A percentile compares a stretch with the other conserved stretches of the same genome.
phyloP scores from a whole-genome alignment of 2,113 vertebrate genomes.

The Pelecanoides urinatrix region DNA sequence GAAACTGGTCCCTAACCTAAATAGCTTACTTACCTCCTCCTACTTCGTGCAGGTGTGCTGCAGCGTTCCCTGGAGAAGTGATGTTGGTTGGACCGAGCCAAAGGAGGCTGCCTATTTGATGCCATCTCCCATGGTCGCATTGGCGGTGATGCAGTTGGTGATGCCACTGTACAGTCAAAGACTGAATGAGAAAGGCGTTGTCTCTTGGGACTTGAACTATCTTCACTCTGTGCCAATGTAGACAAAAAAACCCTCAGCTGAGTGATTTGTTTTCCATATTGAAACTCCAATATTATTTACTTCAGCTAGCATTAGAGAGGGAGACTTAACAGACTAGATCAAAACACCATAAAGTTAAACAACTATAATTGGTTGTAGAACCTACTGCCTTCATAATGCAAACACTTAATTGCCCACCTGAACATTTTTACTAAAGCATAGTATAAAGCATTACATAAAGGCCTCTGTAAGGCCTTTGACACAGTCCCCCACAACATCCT shows the following conservation, averaged over 20 bases:
- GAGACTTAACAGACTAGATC: neutral
- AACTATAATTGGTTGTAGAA: neutral
- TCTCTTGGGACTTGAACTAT: slow-evolving; percentile 93
- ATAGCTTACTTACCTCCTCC: slow-evolving; percentile 80
- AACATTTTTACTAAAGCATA: neutral
- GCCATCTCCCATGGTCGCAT: slow-evolving; percentile 93
- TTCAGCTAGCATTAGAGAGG: neutral
- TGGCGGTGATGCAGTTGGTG: slow-evolving; percentile 87
- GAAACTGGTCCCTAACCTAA: neutral
- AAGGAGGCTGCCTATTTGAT: slow-evolving; percentile 86
- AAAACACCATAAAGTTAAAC: neutral
- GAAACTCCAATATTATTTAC: neutral
- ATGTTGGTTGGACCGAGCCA: slow-evolving; percentile 80
- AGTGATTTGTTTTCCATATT: neutral
- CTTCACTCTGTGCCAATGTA: slow-evolving; percentile 81
- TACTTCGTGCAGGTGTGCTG: slow-evolving; percentile 86
- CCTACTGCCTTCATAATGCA: neutral
- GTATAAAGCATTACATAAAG: too few species aligned
- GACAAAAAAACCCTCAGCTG: neutral
- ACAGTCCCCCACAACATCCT: too few species aligned
- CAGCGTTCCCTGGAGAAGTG: slow-evolving; percentile 88
- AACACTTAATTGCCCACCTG: neutral
- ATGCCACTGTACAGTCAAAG: slow-evolving; percentile 84
- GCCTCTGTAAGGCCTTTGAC: too few species aligned
- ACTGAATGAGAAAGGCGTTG: slow-evolving; percentile 91